Base-by-base conservation (phyloP, 2,797 vertebrate species). In the Mormyrops boulengeri region DNA sequence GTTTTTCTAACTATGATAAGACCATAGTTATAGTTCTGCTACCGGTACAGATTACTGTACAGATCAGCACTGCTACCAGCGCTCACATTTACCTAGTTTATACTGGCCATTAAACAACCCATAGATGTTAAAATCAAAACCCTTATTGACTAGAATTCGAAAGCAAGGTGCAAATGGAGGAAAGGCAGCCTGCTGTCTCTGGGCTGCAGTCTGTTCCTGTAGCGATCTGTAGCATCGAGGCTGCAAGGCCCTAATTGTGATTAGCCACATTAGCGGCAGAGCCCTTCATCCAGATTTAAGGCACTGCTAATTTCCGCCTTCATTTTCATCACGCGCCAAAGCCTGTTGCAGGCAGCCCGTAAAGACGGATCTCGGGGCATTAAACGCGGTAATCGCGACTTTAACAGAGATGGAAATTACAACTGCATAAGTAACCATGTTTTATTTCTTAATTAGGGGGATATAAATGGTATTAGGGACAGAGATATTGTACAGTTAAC, bases 231-330 rank as follows among this genome's bases (percentile, higher is more conserved):
- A 94, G 94, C 95, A 94, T 94, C 94, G 93, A 94, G 94, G 94
- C 93, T 94, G 93, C 95, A 94, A 91, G 91, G 93, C 91, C 93
- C 94, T 95, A 95, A 95, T 94, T 93, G 94, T 95, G 95, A 96
- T 96, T 96, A 96, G 94, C 93, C 91, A 91, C 92, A 92, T 90
- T 90, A 88, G 93, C 90, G 90, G 92, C 94, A 94, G 92, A 92
- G 93, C 94, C 94, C 94, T 93, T 95, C 94, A 94, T 94, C 94
- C 94, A 91, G 94, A 94, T 94, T 94, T 93, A 93, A 94, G 93
- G 93, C 94, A 92, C 91, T 84, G 69, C 93, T 93, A 93, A 92
- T 93, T 93, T 91, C 57, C 80, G 91, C 93, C 92, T 92, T 94
- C 92, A 94, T 95, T 95, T 90, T 94, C 93, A 95, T 95, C 94